Percentiles rank a stretch among this genome's conserved stretches.
These are phyloP conservation scores for Hartigia nigra DNA, from an alignment of 2,888 invertebrate species.

Conservation along the genomic window DNA sequence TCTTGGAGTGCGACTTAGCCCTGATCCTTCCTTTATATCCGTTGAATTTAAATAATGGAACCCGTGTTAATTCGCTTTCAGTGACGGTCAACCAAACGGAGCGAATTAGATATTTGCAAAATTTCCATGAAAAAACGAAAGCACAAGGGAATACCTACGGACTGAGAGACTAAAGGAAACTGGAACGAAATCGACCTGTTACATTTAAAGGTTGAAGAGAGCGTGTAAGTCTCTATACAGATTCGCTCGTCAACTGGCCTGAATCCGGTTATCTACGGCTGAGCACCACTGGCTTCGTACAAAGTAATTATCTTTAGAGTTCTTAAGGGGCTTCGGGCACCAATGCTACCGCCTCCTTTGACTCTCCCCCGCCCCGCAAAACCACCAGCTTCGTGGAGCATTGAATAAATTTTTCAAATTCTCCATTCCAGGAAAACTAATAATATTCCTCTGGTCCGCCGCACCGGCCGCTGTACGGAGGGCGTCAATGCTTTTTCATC, in stretches of 20 bases:
- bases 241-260: background rate
- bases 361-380: background rate
- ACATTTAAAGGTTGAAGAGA: too few species aligned
- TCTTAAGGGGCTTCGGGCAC: constrained; percentile 11
- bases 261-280: background rate
- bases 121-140: background rate
- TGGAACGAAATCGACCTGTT: background rate
- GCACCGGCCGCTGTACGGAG: background rate
- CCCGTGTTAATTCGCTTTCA: constrained; percentile 49
- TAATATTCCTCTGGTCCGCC: constrained; percentile 17
- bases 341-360: background rate
- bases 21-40: constrained; percentile 57
- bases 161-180: background rate
- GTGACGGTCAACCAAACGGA: constrained; percentile 33
- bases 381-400: constrained; percentile 5
- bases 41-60: constrained; percentile 57
- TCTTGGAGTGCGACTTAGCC: constrained; percentile 54
- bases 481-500: constrained; percentile 19
- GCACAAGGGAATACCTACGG: background rate
- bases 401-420: constrained; percentile 29
- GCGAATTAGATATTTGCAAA: background rate
- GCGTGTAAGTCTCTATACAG: too few species aligned
- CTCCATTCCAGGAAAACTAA: constrained; percentile 20
- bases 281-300: constrained; percentile 18
- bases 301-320: constrained; percentile 26